Conservation (phyloP, 2,888 invertebrate species). For the Drosophila falleni region DNA sequence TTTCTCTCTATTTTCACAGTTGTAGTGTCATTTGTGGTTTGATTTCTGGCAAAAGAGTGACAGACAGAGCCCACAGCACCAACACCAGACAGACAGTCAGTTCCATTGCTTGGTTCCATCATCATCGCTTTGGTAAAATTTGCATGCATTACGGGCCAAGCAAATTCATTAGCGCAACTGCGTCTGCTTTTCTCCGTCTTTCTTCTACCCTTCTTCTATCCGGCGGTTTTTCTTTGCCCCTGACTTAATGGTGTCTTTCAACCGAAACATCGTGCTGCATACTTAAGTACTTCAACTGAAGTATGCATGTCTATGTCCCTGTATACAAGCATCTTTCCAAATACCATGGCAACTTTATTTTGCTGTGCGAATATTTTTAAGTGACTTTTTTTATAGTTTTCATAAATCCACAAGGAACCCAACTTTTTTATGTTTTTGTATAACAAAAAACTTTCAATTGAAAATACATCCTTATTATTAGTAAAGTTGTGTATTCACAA, state of each 20-base stretch:
- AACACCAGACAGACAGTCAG: neutral
- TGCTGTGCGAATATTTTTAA: neutral
- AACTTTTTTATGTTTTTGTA: neutral
- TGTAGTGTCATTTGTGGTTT: slow-evolving; percentile 73
- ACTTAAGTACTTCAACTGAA: slow-evolving; percentile 21
- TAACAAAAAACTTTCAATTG: no score
- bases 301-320: slow-evolving; percentile 4
- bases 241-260: slow-evolving; percentile 16
- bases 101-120: neutral
- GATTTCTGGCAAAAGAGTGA: slow-evolving; percentile 50
- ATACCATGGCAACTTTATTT: neutral
- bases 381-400: slow-evolving; percentile 1
- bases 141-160: slow-evolving; percentile 50
- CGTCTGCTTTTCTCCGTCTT: slow-evolving; percentile 4
- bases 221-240: slow-evolving; percentile 2
- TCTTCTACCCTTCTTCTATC: neutral
- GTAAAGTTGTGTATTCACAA: neutral
- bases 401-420: neutral
- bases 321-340: neutral
- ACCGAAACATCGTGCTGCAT: slow-evolving; percentile 18
- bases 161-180: slow-evolving; percentile 65
- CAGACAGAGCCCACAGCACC: slow-evolving; percentile 3
- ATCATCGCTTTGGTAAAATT: slow-evolving; percentile 55
- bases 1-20: slow-evolving; percentile 56
- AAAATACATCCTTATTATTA: neutral